Evolutionary conservation across 2,797 vertebrate genomes (phyloP).

Genomic region (Falco biarmicus): DNA sequence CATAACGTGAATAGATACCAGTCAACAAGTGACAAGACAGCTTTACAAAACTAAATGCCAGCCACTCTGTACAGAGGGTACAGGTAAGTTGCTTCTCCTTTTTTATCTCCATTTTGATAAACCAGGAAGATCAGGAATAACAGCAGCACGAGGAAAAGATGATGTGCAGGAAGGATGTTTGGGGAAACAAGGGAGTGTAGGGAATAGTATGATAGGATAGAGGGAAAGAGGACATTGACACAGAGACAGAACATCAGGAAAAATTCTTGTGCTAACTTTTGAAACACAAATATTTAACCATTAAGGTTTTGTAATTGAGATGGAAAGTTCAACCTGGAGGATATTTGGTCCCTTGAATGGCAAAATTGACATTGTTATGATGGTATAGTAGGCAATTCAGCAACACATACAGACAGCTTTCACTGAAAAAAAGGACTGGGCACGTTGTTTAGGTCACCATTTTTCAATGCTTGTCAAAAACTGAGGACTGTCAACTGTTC

Average conservation of each 20-base stretch:
- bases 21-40: not conserved
- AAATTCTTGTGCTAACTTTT: not conserved
- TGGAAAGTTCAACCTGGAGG: not conserved
- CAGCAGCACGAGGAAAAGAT: not conserved
- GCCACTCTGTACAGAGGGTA: not conserved
- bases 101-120: not conserved
- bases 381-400: not conserved
- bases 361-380: not conserved
- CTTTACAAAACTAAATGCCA: not conserved
- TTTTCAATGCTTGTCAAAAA: not conserved
- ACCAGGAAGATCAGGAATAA: not conserved
- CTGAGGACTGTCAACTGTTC: not conserved
- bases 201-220: not conserved
- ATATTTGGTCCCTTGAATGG: not conserved
- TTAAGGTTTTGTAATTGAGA: not conserved
- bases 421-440: not conserved
- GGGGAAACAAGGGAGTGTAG: not conserved
- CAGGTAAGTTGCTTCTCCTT: not conserved
- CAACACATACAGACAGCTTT: not conserved
- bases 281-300: not conserved
- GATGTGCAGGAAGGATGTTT: not conserved
- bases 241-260: not conserved
- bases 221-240: not conserved
- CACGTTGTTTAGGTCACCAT: not conserved
- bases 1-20: not conserved